Base-by-base conservation (phyloP, 2,888 invertebrate species). In the Dasypogon diadema region DNA sequence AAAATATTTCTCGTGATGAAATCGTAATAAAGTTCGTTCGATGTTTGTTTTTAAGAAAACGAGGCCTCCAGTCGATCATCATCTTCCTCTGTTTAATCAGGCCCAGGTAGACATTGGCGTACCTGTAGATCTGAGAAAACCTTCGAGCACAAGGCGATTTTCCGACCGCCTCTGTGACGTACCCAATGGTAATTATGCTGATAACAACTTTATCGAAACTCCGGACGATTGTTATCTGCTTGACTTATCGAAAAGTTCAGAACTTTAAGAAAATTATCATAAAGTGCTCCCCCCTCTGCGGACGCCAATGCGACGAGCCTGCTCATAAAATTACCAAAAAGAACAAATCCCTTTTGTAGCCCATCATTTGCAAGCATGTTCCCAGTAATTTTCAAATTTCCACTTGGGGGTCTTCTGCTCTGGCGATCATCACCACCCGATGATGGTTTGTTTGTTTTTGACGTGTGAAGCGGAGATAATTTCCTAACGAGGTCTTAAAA, bases 401-500 rank as follows among this genome's bases (percentile, higher is more conserved):
- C 58, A 74, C 60, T 74, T 26, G 73, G 73, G 30, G 58, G 74
- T 74, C 74, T 58, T 46, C 14, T 48, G 30, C 22, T 16, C 18
- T 16, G n/a, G 46, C 46, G 26, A 74, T 74, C 74, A 30, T 46
- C 60, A 26, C 42, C 48, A 46, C 55, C 46, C 37, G 73, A 34
- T 68, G 74, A 76, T 76, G 48, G 74, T 74, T 76, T 76, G 74
- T 68, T 76, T 76, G 74, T 76, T 76, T 76, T 76, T 65, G 68
- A 48, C 65, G 76, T 76, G 76, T 74, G 68, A 76, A 74, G 46
- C 34, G 63, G 37, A 73, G 73, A 73, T 76, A 73, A 74, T 68
- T 65, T 48, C 51, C 34, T 65, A 68, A 74, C 74, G 68, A 74
- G 72, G 76, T 48, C 68, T 42, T 68, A 76, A 73, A 73, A 63